phyloP scores from a whole-genome alignment of 1,140 invertebrate genomes.

The Meloidogyne exigua region DNA sequence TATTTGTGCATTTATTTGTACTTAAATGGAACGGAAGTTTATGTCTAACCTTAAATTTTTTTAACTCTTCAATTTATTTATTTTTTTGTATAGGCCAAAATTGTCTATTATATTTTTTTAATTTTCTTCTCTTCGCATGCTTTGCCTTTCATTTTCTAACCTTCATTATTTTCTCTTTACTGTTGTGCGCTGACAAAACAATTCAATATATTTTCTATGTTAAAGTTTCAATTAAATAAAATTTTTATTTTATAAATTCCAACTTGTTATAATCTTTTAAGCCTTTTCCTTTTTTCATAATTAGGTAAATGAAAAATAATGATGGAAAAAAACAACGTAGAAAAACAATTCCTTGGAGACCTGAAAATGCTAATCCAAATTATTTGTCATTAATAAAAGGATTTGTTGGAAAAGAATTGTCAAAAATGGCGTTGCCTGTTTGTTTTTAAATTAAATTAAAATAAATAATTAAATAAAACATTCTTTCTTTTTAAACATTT shows the following conservation, averaged over 20 bases:
- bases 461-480: no score
- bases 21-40: not conserved
- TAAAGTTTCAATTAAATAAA: not conserved
- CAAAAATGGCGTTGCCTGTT: slow-evolving; percentile 95
- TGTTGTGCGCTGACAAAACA: not conserved
- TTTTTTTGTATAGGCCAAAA: not conserved
- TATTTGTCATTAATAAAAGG: slow-evolving; percentile 93
- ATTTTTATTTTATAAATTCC: not conserved
- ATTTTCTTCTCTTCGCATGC: not conserved
- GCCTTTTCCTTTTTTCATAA: not conserved
- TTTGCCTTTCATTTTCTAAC: not conserved
- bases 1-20: not conserved
- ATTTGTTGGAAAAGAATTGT: slow-evolving; percentile 95
- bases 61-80: not conserved
- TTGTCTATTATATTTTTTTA: not conserved
- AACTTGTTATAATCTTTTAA: not conserved
- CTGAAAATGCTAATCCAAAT: slow-evolving; percentile 11
- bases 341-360: slow-evolving; percentile 14
- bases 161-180: not conserved
- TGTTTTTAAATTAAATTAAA: slow-evolving; percentile 14
- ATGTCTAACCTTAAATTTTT: not conserved
- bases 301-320: not conserved
- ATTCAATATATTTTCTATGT: not conserved
- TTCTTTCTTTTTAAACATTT: no score
- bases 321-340: not conserved